phyloP scores from a whole-genome alignment of 2,888 invertebrate genomes.

The Cetonia aurata region DNA sequence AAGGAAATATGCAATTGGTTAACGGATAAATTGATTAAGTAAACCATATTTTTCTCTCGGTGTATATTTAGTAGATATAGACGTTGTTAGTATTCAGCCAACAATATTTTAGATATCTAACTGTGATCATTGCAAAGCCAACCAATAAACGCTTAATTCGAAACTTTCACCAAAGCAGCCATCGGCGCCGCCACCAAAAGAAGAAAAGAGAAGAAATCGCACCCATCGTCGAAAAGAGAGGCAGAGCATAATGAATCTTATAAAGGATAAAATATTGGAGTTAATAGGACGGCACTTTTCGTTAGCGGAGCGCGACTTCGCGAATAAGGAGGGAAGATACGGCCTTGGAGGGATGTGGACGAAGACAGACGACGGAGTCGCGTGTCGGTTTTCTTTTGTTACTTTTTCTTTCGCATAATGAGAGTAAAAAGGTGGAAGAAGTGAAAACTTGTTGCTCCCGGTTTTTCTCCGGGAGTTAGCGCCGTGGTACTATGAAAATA shows the following conservation, averaged over 20 bases:
- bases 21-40: no score
- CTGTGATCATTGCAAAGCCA: no score
- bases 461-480: conserved; percentile 4
- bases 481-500: conserved; percentile 18
- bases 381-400: conserved; percentile 29
- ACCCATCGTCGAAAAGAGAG: neutral
- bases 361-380: conserved; percentile 5
- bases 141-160: no score
- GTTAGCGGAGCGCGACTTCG: conserved; percentile 22
- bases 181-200: neutral
- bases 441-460: conserved; percentile 36
- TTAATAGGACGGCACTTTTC: conserved; percentile 28
- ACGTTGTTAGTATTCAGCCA: no score
- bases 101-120: no score
- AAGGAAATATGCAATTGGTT: no score
- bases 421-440: conserved; percentile 30
- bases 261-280: conserved; percentile 39
- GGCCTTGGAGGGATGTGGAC: neutral
- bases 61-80: no score
- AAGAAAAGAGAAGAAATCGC: neutral
- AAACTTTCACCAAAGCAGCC: no score
- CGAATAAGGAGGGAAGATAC: conserved; percentile 10
- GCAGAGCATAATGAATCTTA: conserved; percentile 29
- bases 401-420: conserved; percentile 39
- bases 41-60: no score